Evolutionary conservation across 2,888 invertebrate species (phyloP), one percentile per base, ranked within the genome.

Genomic region (Napeogenes inachia): DNA sequence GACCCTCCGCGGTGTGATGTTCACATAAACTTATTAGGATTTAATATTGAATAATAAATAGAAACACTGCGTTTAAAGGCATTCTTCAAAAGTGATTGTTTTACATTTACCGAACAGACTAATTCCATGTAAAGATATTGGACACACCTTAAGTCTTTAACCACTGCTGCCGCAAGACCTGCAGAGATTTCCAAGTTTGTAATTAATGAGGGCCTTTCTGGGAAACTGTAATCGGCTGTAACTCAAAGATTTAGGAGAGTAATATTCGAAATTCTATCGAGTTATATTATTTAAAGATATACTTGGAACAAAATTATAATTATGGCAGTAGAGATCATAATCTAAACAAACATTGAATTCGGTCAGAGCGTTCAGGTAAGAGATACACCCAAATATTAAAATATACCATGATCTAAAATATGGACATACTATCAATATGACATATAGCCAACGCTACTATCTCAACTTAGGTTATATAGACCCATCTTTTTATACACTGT

Each of bases 161-260:
- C 50, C 50, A 50, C 30, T 50, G 50, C 10, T 50, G 30, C 50
- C 50, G 30, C 30, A 21, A 30, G 50, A 30, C 50, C 30, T 50
- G 50, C 30, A 50, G 50, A 50, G 50, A 50, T 50, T 50, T 50
- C 30, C 10, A 50, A 50, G 6, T 50, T 50, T 50, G 10, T 50
- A 50, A 50, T 50, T 30, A 50, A 50, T 50, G 50, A 30, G 8
- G 30, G 30, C 10, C 30, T 21, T 50, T 12, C 30, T n/a, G 30
- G 50, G 50, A 42, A 42, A 42, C 12, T 42, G 42, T 50, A 50
- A 50, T 50, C 50, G 50, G 30, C 50, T 50, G 30, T 50, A 50
- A 50, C 50, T 50, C 30, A 50, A 30, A 50, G 50, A 30, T 30
- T 50, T 50, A 50, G 50, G 21, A 12, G 8, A 42, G 50, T 30